Evolutionary conservation across 2,888 invertebrate species (phyloP).

Genomic region (Melieria picta): DNA sequence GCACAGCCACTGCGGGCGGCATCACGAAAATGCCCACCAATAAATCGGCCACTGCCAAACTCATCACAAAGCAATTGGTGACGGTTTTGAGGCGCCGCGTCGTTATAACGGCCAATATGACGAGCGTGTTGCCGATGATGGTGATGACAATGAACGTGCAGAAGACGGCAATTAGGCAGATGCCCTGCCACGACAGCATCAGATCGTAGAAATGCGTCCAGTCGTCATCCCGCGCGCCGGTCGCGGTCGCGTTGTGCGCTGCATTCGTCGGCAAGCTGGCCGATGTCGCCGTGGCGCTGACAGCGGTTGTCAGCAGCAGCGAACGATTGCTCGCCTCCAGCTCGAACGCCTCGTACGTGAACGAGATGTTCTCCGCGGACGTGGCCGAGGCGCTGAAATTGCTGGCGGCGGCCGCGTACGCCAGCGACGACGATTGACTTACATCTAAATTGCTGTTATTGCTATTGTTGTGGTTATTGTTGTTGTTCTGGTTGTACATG

Average conservation of each 20-base stretch:
- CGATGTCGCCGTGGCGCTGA: constrained; percentile 12
- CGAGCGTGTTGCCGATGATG: constrained; percentile 87
- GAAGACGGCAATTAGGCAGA: constrained; percentile 73
- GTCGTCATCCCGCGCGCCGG: constrained; percentile 53
- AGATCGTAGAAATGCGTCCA: constrained; percentile 62
- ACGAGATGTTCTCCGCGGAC: constrained; percentile 22
- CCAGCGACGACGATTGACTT: neutral
- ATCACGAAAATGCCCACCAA: constrained; percentile 93
- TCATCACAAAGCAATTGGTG: constrained; percentile 95
- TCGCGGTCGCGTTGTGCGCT: constrained; percentile 34
- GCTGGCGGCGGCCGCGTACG: neutral
- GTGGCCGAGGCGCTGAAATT: no score
- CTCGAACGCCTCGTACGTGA: constrained; percentile 32
- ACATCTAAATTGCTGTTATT: constrained; percentile 6
- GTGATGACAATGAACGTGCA: constrained; percentile 78
- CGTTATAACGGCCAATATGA: constrained; percentile 88
- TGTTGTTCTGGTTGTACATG: constrained; percentile 27
- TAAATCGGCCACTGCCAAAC: constrained; percentile 92
- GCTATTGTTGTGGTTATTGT: constrained; percentile 31
- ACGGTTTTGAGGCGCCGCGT: constrained; percentile 88
- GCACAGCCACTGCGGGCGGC: constrained; percentile 88
- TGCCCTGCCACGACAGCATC: constrained; percentile 67
- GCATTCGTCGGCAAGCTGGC: constrained; percentile 34
- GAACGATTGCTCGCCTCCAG: constrained; percentile 39
- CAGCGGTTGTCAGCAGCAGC: constrained; percentile 29